Conservation (phyloP, 2,888 invertebrate genomes). For the Troides oblongomaculatus region DNA sequence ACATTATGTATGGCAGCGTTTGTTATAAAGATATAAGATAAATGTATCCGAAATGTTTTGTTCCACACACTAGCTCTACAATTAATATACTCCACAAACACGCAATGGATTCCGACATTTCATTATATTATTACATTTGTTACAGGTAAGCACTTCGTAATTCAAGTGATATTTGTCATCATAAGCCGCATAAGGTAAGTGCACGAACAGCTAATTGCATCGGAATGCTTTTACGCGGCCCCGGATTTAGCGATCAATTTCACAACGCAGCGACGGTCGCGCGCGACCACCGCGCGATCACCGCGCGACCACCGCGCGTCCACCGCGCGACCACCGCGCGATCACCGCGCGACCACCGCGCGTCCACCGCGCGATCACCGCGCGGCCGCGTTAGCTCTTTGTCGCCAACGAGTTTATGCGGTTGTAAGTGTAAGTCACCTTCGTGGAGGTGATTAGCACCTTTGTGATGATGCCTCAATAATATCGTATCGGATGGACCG, state of each 20-base stretch:
- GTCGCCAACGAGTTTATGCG: constrained; percentile 1
- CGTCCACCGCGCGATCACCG: background rate
- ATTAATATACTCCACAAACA: too few species aligned
- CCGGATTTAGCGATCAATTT: constrained; percentile 7
- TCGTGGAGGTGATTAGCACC: too few species aligned
- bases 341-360: background rate
- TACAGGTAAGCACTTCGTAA: constrained; percentile 26
- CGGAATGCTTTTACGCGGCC: constrained; percentile 5
- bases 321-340: background rate
- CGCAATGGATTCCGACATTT: too few species aligned
- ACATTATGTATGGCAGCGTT: too few species aligned
- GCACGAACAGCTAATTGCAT: background rate
- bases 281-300: background rate
- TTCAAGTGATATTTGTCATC: constrained; percentile 11
- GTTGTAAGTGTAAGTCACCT: background rate
- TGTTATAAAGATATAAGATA: too few species aligned
- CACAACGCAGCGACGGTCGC: constrained; percentile 3
- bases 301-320: background rate
- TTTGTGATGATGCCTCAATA: too few species aligned
- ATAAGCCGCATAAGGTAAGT: constrained; percentile 31
- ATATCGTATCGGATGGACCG: too few species aligned
- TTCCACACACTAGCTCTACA: too few species aligned
- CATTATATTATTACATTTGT: constrained; percentile 8
- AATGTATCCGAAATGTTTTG: too few species aligned
- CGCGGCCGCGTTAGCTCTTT: background rate